Percentiles rank a stretch among this genome's conserved stretches.
phyloP scores from a whole-genome alignment of 2,888 invertebrate genomes.

The Nomada ferruginata region DNA sequence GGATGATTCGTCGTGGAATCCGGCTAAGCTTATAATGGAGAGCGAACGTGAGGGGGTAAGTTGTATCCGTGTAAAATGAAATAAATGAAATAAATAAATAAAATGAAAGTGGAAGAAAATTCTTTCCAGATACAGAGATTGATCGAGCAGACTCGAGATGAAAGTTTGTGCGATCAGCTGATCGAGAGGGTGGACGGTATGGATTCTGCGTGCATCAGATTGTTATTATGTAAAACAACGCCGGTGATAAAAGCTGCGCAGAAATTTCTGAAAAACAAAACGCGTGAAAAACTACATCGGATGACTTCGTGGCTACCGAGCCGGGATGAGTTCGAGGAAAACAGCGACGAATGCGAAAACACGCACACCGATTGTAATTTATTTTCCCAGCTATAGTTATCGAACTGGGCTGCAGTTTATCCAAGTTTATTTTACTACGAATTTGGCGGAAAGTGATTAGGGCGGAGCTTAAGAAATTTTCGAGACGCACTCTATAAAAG shows the following conservation, averaged over 20 bases:
- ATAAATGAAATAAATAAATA: too few relatives aligned
- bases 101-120: background rate
- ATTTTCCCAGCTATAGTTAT: slow-evolving; percentile 42
- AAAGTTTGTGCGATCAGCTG: slow-evolving; percentile 87
- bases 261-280: slow-evolving; percentile 85
- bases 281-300: slow-evolving; percentile 73
- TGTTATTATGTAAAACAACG: slow-evolving; percentile 91
- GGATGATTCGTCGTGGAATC: slow-evolving; percentile 73
- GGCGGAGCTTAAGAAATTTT: background rate
- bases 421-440: slow-evolving; percentile 33
- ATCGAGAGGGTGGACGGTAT: slow-evolving; percentile 87
- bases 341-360: slow-evolving; percentile 82
- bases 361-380: slow-evolving; percentile 80
- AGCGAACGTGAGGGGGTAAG: slow-evolving; percentile 86
- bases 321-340: slow-evolving; percentile 80
- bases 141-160: slow-evolving; percentile 87
- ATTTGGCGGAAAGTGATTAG: background rate
- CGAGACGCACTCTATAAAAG: too few relatives aligned
- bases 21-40: slow-evolving; percentile 88
- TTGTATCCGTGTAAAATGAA: background rate
- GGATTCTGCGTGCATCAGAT: slow-evolving; percentile 89
- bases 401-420: slow-evolving; percentile 18
- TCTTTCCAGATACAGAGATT: slow-evolving; percentile 83
- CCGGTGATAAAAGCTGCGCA: slow-evolving; percentile 93
- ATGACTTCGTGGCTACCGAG: slow-evolving; percentile 81